Evolutionary conservation across 2,797 vertebrate species (phyloP).

Genomic region (Chiroxiphia lanceolata): DNA sequence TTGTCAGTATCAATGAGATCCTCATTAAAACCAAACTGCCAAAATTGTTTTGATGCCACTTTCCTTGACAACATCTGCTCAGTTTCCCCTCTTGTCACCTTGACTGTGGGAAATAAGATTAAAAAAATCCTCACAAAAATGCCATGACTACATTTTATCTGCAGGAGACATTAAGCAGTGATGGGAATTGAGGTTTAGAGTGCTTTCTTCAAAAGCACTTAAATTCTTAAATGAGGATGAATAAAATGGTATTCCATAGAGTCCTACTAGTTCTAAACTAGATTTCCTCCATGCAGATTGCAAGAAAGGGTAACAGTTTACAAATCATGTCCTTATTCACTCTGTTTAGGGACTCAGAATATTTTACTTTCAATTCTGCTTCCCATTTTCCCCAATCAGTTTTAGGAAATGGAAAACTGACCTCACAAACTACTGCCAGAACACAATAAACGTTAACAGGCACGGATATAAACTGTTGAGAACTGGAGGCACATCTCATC

Average conservation of each 20-base stretch:
- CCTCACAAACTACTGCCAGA: neutral
- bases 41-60: conserved; percentile 27
- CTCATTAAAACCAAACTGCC: conserved; percentile 46
- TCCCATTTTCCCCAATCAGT: neutral
- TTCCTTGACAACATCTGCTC: conserved; percentile 41
- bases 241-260: neutral
- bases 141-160: neutral
- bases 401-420: neutral
- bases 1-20: conserved; percentile 33
- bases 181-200: neutral
- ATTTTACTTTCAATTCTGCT: neutral
- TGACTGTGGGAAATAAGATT: conserved; percentile 18
- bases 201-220: neutral
- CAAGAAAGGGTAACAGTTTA: neutral
- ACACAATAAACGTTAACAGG: neutral
- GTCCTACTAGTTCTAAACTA: neutral
- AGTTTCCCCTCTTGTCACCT: conserved; percentile 24
- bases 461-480: fast-evolving
- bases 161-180: neutral
- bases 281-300: neutral
- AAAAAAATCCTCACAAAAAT: neutral
- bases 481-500: neutral
- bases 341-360: neutral
- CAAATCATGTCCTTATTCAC: neutral
- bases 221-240: neutral